phyloP scores from a whole-genome alignment of 1,140 invertebrate species.

The Lucilia cuprina region DNA sequence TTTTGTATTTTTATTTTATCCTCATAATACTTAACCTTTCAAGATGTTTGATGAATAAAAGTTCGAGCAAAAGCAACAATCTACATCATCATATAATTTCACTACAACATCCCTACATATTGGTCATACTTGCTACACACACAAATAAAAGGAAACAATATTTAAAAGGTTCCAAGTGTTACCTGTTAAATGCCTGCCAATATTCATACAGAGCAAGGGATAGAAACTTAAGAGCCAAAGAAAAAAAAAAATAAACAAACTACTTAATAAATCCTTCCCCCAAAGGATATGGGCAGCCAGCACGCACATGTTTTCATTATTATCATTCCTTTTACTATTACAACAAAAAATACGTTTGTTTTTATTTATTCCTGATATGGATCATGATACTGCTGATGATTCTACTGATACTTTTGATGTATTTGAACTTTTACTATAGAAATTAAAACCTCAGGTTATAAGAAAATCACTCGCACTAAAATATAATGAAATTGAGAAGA shows the following conservation, averaged over 20 bases:
- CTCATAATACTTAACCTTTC: not conserved
- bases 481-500: no score
- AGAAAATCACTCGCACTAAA: no score
- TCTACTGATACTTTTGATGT: no score
- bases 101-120: not conserved
- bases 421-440: no score
- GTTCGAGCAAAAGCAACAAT: not conserved
- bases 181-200: not conserved
- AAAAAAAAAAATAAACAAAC: not conserved
- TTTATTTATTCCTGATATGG: no score
- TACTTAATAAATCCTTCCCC: not conserved
- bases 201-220: not conserved
- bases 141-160: no score
- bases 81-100: not conserved
- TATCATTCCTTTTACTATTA: no score
- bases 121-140: not conserved
- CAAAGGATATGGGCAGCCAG: not conserved
- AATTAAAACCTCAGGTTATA: no score
- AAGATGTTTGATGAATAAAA: constrained; percentile 7
- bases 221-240: no score
- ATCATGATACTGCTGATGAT: no score
- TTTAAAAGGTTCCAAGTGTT: not conserved
- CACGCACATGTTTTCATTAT: no score
- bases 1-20: not conserved
- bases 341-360: no score